A percentile compares a stretch with the other conserved stretches of the same genome.
phyloP scores from a whole-genome alignment of 2,113 vertebrate genomes.

The Coryphaenoides rupestris region DNA sequence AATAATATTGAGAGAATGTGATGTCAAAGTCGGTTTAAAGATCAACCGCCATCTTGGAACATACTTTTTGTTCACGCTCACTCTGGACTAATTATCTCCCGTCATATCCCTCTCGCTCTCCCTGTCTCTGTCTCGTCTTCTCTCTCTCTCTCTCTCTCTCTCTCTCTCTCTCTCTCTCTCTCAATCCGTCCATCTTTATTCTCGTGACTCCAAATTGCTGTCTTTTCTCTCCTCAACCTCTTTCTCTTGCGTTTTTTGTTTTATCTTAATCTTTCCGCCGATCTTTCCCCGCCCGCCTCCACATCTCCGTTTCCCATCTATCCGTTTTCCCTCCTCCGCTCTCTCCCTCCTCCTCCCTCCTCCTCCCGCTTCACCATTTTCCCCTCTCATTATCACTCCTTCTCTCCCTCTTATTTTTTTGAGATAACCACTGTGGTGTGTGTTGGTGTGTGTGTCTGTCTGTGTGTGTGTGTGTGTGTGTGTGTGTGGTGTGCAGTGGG shows the following conservation, averaged over 20 bases:
- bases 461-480: neutral
- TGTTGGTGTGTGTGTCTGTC: neutral
- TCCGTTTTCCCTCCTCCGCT: neutral
- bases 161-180: too few relatives aligned
- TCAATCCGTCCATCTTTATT: too few relatives aligned
- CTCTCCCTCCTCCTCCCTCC: neutral
- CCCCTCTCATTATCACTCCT: neutral
- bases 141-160: neutral
- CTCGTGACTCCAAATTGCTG: too few relatives aligned
- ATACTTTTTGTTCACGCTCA: neutral
- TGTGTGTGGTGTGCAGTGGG: neutral
- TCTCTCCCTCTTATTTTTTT: neutral
- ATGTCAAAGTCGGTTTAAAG: neutral
- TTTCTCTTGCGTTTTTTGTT: too few relatives aligned
- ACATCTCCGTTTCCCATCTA: too few relatives aligned
- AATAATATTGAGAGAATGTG: neutral
- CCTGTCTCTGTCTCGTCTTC: neutral
- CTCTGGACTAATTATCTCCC: neutral
- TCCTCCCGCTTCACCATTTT: neutral
- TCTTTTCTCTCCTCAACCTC: too few relatives aligned
- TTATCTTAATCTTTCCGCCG: too few relatives aligned
- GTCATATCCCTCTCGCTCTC: neutral
- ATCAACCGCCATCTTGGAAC: neutral
- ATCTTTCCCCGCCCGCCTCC: too few relatives aligned
- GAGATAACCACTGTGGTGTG: neutral